Evolutionary conservation across 2,797 vertebrate genomes (phyloP).

Genomic region (Cynodonichthys magdalenae): DNA sequence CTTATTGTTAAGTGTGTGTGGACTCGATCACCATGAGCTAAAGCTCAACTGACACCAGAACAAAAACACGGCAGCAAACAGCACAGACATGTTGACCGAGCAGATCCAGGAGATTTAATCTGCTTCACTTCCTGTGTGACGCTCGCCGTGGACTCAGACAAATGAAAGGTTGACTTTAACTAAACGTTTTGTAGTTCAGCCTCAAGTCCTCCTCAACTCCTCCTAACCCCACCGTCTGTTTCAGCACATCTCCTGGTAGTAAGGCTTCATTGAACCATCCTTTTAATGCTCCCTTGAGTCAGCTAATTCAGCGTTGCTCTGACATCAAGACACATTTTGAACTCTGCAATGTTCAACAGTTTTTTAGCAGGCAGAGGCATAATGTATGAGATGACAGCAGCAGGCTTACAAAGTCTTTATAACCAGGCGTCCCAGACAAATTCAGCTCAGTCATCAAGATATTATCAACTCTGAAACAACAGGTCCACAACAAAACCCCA

Average conservation of each 20-base stretch:
- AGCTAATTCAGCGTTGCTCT: not conserved
- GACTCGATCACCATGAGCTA: slow-evolving; percentile 57
- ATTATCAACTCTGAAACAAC: slow-evolving; percentile 67
- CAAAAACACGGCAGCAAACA: slow-evolving; percentile 69
- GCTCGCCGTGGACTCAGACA: slow-evolving; percentile 49
- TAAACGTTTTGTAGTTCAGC: slow-evolving; percentile 32
- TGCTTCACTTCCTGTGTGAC: slow-evolving; percentile 75
- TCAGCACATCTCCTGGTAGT: not conserved
- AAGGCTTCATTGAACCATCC: not conserved
- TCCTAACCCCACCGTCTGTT: slow-evolving; percentile 27
- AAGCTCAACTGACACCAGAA: slow-evolving; percentile 76
- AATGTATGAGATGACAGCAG: slow-evolving; percentile 57
- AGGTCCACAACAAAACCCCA: slow-evolving; percentile 57
- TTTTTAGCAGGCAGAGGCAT: slow-evolving; percentile 37
- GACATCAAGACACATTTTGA: slow-evolving; percentile 27
- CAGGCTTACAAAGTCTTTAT: slow-evolving; percentile 67
- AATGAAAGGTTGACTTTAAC: slow-evolving; percentile 42
- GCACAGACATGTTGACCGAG: slow-evolving; percentile 79
- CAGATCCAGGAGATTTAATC: slow-evolving; percentile 74
- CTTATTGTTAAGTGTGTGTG: slow-evolving; percentile 60
- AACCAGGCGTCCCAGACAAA: slow-evolving; percentile 50
- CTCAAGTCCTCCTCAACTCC: slow-evolving; percentile 33
- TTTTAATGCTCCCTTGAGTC: not conserved
- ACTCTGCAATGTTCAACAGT: slow-evolving; percentile 19
- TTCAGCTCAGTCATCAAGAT: slow-evolving; percentile 71